Evolutionary conservation across 2,797 vertebrate species (phyloP).

Genomic region (Holocentrus rufus): DNA sequence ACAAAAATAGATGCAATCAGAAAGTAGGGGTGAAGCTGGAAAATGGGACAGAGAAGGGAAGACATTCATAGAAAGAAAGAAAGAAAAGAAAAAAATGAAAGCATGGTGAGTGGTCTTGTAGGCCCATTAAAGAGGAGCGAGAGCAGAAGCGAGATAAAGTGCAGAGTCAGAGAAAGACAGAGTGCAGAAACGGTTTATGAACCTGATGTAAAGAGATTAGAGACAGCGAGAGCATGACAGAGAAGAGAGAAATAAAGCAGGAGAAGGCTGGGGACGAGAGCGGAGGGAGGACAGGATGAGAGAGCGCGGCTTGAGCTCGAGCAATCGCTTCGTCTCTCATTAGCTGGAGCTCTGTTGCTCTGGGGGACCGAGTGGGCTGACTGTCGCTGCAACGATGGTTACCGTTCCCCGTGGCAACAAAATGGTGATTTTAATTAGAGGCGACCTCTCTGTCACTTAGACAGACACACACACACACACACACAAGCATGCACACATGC

Average conservation of each 20-base stretch:
- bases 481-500: conserved; percentile 20
- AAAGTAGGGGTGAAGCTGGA: conserved; percentile 37
- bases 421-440: conserved; percentile 77
- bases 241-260: not conserved
- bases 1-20: conserved; percentile 58
- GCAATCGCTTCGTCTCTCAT: conserved; percentile 65
- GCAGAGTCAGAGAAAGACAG: conserved; percentile 30
- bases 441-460: conserved; percentile 69
- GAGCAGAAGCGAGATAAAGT: conserved; percentile 21
- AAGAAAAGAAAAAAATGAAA: conserved; percentile 33
- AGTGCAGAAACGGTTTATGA: conserved; percentile 45
- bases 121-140: conserved; percentile 47
- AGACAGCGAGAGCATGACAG: not conserved
- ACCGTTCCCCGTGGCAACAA: conserved; percentile 63
- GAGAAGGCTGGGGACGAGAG: conserved; percentile 21
- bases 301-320: conserved; percentile 22
- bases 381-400: conserved; percentile 62
- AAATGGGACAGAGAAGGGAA: conserved; percentile 27
- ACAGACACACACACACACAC: conserved; percentile 29
- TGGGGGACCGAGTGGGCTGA: conserved; percentile 61
- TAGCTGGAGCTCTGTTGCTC: conserved; percentile 69
- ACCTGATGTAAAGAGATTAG: conserved; percentile 45
- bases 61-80: conserved; percentile 6
- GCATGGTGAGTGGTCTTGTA: conserved; percentile 20
- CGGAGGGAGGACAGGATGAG: conserved; percentile 7